A percentile compares a stretch with the other conserved stretches of the same genome.
Conservation (phyloP, 1,140 invertebrate genomes). For the Rhagoletis pomonella region DNA sequence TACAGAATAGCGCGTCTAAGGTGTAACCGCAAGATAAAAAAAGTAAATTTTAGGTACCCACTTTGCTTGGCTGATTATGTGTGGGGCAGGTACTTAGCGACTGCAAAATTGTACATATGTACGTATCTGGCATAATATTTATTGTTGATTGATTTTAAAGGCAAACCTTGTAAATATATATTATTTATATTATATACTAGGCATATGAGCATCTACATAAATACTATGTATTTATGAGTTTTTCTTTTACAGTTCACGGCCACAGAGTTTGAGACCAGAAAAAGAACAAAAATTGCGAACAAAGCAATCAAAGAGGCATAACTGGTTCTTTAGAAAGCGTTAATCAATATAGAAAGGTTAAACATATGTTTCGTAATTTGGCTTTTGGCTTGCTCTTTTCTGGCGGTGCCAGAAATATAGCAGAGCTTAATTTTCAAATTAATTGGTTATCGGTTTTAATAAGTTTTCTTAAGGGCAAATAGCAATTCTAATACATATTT, state of each 20-base stretch:
- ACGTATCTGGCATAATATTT: neutral
- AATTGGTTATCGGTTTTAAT: too few relatives aligned
- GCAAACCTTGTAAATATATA: neutral
- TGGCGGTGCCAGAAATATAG: too few relatives aligned
- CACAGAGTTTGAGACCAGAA: too few relatives aligned
- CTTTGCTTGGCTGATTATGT: constrained; percentile 1
- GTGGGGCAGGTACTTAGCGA: constrained; percentile 1
- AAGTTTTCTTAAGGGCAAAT: too few relatives aligned
- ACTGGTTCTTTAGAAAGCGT: neutral
- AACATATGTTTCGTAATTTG: neutral
- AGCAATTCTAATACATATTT: too few relatives aligned
- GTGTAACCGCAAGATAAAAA: neutral
- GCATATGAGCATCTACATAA: too few relatives aligned
- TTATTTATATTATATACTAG: too few relatives aligned
- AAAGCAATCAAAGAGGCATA: neutral
- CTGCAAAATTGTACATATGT: neutral
- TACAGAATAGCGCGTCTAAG: neutral
- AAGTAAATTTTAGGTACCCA: neutral
- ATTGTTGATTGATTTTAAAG: neutral
- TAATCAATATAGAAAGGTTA: neutral
- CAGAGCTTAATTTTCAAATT: too few relatives aligned
- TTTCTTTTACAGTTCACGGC: too few relatives aligned
- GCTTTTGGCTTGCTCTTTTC: too few relatives aligned
- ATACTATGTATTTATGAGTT: too few relatives aligned
- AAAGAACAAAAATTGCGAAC: neutral